These are phyloP conservation scores for Venustoraphidia nigricollis DNA, from an alignment of 2,888 invertebrate genomes.

Conservation along the genomic window DNA sequence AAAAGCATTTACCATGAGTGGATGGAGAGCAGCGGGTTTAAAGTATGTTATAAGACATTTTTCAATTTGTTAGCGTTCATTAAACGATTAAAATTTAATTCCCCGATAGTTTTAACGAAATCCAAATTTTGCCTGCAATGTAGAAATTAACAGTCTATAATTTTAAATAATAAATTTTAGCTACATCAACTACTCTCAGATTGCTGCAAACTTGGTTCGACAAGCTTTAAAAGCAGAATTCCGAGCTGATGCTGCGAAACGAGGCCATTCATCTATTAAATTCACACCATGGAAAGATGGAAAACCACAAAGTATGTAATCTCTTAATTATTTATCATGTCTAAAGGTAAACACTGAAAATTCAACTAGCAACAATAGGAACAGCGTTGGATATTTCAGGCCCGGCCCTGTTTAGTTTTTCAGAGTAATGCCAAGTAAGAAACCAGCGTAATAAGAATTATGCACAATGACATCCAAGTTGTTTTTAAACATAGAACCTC, in stretches of 20 bases:
- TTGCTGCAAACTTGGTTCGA: slow-evolving; percentile 74
- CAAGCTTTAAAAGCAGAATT: slow-evolving; percentile 64
- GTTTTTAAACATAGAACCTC: no score
- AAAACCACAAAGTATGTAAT: slow-evolving; percentile 42
- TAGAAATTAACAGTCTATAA: slow-evolving; percentile 2
- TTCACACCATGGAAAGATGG: slow-evolving; percentile 85
- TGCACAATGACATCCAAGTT: no score
- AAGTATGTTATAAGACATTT: slow-evolving; percentile 42
- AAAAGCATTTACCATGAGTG: slow-evolving; percentile 43
- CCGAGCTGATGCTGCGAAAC: slow-evolving; percentile 55
- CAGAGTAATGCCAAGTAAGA: no score
- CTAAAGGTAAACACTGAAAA: no score
- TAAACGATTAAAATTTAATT: slow-evolving; percentile 6
- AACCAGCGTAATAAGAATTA: no score
- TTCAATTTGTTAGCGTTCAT: not conserved
- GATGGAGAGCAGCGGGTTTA: slow-evolving; percentile 72
- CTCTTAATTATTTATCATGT: no score
- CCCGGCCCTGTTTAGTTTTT: no score
- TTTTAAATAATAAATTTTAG: slow-evolving; percentile 32
- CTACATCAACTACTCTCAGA: slow-evolving; percentile 91
- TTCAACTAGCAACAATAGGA: no score
- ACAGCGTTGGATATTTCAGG: no score
- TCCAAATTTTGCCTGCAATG: not conserved
- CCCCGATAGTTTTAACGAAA: not conserved
- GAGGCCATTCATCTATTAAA: slow-evolving; percentile 60